phyloP scores from a whole-genome alignment of 2,113 vertebrate species.

The Lamprologus ornatipinnis region DNA sequence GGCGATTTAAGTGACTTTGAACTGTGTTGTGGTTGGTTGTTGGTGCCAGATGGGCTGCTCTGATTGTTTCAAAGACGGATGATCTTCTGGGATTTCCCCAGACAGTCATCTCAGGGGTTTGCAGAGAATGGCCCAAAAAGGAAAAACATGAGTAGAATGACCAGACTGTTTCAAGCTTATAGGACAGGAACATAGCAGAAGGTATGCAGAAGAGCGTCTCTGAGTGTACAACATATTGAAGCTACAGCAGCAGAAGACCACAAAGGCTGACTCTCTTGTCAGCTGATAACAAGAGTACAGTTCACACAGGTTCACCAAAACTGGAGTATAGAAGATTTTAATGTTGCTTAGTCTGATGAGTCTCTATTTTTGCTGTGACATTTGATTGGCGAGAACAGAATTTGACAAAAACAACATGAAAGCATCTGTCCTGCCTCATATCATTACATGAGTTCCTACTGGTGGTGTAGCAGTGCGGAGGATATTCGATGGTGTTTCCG shows the following conservation, averaged over 20 bases:
- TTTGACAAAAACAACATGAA: not conserved
- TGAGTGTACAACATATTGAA: not conserved
- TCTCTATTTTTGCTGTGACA: not conserved
- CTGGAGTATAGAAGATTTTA: accelerated
- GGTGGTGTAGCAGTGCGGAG: not conserved
- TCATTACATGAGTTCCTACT: not conserved
- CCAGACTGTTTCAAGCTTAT: not conserved
- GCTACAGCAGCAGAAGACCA: not conserved
- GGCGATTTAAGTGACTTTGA: not conserved
- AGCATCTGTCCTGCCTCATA: not conserved
- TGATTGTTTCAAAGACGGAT: not conserved
- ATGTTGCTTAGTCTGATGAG: not conserved
- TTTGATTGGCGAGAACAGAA: not conserved
- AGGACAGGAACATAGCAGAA: not conserved
- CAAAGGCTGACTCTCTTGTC: not conserved
- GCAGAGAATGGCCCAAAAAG: not conserved
- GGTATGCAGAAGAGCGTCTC: not conserved
- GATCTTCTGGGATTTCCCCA: not conserved
- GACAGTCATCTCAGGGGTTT: not conserved
- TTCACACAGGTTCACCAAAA: not conserved
- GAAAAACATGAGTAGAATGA: not conserved
- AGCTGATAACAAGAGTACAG: not conserved
- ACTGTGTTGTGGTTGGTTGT: not conserved
- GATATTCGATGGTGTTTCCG: not conserved
- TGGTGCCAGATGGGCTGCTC: not conserved